A percentile compares a stretch with the other conserved stretches of the same genome.
Conservation (phyloP, 2,113 vertebrate species). For the Proteles cristata region DNA sequence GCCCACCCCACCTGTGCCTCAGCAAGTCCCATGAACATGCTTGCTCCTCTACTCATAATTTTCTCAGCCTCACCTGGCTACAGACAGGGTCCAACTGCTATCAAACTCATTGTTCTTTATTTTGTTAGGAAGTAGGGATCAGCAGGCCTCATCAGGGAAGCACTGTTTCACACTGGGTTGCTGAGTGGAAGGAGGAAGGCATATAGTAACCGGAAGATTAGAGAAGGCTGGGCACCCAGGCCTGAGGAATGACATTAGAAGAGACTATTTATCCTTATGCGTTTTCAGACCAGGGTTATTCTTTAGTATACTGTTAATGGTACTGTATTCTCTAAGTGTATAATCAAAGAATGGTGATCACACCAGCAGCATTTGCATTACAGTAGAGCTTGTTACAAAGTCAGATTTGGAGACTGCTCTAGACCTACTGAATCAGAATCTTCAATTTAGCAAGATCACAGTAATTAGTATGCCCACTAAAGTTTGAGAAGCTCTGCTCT, state of each 20-base stretch:
- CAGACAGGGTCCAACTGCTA: background rate
- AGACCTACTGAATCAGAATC: constrained; percentile 35
- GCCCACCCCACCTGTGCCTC: background rate
- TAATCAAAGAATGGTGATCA: background rate
- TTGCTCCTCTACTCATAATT: background rate
- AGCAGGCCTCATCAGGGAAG: background rate
- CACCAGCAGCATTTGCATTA: background rate
- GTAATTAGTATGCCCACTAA: background rate
- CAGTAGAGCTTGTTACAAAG: constrained; percentile 2
- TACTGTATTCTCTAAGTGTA: background rate
- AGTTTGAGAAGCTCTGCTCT: background rate
- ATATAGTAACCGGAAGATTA: background rate
- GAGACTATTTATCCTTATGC: background rate
- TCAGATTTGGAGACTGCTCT: background rate
- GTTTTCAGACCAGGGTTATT: background rate
- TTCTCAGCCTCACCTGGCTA: background rate
- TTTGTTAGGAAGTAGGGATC: background rate
- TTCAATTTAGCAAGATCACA: background rate
- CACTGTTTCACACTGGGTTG: background rate
- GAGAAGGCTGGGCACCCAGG: background rate
- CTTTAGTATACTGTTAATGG: background rate
- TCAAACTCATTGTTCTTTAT: background rate
- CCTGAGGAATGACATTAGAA: background rate
- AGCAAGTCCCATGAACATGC: background rate
- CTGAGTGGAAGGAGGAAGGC: constrained; percentile 13